Percentiles rank a stretch among this genome's conserved stretches.
phyloP scores from a whole-genome alignment of 2,888 invertebrate species.

The Ophion ventricosus region DNA sequence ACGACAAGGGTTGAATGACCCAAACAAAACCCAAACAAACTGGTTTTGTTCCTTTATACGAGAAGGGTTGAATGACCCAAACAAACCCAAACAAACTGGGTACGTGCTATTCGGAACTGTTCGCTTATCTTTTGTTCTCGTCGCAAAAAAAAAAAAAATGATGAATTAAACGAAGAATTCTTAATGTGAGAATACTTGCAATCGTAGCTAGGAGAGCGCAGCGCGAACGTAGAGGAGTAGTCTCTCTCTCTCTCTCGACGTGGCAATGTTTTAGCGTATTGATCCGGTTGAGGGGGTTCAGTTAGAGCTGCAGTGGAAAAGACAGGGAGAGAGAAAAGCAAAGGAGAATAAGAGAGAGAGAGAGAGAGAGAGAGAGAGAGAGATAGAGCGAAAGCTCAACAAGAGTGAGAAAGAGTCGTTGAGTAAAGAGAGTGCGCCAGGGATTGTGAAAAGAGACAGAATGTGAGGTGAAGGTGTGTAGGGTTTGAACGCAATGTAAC shows the following conservation, averaged over 20 bases:
- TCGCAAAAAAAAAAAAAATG: slow-evolving; percentile 8
- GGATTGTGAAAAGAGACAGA: slow-evolving; percentile 35
- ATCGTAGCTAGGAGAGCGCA: slow-evolving; percentile 26
- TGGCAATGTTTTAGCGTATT: slow-evolving; percentile 83
- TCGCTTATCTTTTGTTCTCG: not conserved
- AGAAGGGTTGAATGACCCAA: too few relatives aligned
- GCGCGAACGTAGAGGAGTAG: slow-evolving; percentile 59
- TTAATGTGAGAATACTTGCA: slow-evolving; percentile 34
- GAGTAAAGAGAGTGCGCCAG: slow-evolving; percentile 52
- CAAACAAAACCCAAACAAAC: too few relatives aligned
- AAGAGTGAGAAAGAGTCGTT: slow-evolving; percentile 34
- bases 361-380: slow-evolving; percentile 62
- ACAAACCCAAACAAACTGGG: too few relatives aligned
- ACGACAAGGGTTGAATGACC: too few relatives aligned
- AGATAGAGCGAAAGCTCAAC: slow-evolving; percentile 67
- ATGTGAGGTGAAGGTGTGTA: slow-evolving; percentile 58
- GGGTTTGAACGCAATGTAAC: slow-evolving; percentile 67
- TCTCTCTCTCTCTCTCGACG: slow-evolving; percentile 80
- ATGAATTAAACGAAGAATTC: slow-evolving; percentile 23
- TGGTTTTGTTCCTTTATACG: too few relatives aligned
- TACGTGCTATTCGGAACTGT: too few relatives aligned
- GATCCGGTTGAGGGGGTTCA: slow-evolving; percentile 77
- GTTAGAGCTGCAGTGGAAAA: slow-evolving; percentile 75
- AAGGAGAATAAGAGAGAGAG: slow-evolving; percentile 59
- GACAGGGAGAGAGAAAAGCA: slow-evolving; percentile 61